These are phyloP conservation scores for Lynx canadensis DNA, from an alignment of 2,113 vertebrate species.

Conservation along the genomic window DNA sequence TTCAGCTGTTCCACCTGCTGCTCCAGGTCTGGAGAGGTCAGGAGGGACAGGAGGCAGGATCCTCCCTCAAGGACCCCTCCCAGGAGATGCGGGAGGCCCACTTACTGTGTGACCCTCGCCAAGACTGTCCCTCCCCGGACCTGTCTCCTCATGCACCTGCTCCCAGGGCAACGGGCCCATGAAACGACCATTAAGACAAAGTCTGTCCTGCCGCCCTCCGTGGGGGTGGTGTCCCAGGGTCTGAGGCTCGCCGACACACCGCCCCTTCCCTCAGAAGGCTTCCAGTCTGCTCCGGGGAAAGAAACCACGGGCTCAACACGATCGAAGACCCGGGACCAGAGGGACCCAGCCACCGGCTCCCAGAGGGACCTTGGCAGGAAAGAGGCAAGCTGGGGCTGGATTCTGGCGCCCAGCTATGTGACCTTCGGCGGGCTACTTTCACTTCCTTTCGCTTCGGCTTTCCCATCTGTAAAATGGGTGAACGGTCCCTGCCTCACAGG, in stretches of 20 bases:
- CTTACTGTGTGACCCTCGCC: background rate
- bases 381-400: background rate
- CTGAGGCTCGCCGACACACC: background rate
- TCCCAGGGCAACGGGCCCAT: background rate
- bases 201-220: background rate
- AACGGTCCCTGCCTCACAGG: background rate
- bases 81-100: background rate
- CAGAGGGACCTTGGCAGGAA: background rate
- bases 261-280: background rate
- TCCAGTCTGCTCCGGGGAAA: background rate
- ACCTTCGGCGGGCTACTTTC: background rate
- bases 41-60: background rate
- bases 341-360: background rate
- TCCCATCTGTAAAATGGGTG: background rate
- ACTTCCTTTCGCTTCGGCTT: background rate
- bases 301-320: background rate
- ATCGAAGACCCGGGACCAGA: background rate
- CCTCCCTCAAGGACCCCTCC: background rate
- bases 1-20: constrained; percentile 69
- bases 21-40: constrained; percentile 67
- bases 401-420: background rate
- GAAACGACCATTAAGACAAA: background rate
- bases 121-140: background rate
- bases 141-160: background rate
- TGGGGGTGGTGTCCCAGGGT: background rate